A percentile compares a stretch with the other conserved stretches of the same genome.
phyloP scores from a whole-genome alignment of 2,888 invertebrate genomes.

The Molorchus minor region DNA sequence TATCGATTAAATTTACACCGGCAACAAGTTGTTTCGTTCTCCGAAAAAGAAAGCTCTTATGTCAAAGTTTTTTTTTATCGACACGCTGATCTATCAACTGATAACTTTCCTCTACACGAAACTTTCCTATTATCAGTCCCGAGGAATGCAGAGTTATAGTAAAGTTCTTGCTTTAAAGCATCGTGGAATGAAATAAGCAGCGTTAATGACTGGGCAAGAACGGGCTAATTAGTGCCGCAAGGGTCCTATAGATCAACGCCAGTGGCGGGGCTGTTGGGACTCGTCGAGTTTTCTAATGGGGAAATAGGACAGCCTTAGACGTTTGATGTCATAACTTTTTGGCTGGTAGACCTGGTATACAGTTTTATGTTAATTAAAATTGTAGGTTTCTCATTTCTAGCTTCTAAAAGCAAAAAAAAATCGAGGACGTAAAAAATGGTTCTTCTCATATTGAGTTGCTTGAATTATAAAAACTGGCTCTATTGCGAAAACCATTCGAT shows the following conservation, averaged over 20 bases:
- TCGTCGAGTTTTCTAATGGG: background rate
- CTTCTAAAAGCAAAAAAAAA: too few relatives aligned
- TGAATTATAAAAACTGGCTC: too few relatives aligned
- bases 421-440: too few relatives aligned
- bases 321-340: background rate
- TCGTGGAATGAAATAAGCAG: constrained; percentile 6
- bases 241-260: constrained; percentile 50
- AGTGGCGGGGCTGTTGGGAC: constrained; percentile 33
- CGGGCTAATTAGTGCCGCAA: constrained; percentile 50
- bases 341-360: too few relatives aligned
- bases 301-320: background rate
- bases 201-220: constrained; percentile 45
- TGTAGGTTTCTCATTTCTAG: too few relatives aligned
- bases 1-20: background rate
- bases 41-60: background rate
- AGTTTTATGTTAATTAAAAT: too few relatives aligned
- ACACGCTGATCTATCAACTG: background rate
- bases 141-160: constrained; percentile 3
- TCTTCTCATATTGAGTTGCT: too few relatives aligned
- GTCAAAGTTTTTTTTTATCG: background rate
- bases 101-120: background rate
- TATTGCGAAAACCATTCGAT: too few relatives aligned
- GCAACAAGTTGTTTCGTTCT: background rate
- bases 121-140: constrained; percentile 4
- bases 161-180: constrained; percentile 8